Percentiles rank a stretch among this genome's conserved stretches.
phyloP scores from a whole-genome alignment of 1,140 invertebrate species.

The Diorhabda carinulata region DNA sequence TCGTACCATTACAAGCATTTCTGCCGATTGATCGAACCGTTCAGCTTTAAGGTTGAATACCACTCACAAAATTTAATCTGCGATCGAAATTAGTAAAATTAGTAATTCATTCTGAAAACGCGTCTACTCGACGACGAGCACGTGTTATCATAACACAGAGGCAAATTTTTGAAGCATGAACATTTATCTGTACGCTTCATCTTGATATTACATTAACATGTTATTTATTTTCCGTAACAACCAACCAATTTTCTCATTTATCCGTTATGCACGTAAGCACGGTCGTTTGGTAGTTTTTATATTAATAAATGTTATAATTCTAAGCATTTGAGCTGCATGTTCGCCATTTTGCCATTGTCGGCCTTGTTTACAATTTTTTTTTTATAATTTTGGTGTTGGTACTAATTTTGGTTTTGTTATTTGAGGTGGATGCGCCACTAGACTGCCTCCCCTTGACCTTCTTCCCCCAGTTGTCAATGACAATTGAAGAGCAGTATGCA shows the following conservation, averaged over 20 bases:
- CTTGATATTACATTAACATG: no score
- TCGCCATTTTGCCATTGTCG: conserved; percentile 10
- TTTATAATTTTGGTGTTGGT: conserved; percentile 37
- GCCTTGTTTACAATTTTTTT: conserved; percentile 24
- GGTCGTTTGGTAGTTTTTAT: neutral
- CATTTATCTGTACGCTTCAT: no score
- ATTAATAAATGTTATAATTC: no score
- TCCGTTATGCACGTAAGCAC: neutral
- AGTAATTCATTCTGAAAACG: no score
- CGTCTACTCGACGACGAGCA: no score
- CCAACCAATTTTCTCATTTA: neutral
- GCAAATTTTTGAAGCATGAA: no score
- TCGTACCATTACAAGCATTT: no score
- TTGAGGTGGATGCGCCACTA: conserved; percentile 43
- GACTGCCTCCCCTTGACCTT: conserved; percentile 43
- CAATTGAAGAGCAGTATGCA: conserved; percentile 46
- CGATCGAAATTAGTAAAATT: no score
- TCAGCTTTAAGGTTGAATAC: no score
- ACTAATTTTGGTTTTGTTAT: conserved; percentile 40
- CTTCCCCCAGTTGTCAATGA: conserved; percentile 45
- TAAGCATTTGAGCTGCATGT: neutral
- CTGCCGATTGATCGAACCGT: no score
- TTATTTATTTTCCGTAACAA: neutral
- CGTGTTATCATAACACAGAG: no score
- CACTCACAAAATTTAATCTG: no score